Evolutionary conservation across 2,113 vertebrate species (phyloP).

Genomic region (Hemiprocne comata): DNA sequence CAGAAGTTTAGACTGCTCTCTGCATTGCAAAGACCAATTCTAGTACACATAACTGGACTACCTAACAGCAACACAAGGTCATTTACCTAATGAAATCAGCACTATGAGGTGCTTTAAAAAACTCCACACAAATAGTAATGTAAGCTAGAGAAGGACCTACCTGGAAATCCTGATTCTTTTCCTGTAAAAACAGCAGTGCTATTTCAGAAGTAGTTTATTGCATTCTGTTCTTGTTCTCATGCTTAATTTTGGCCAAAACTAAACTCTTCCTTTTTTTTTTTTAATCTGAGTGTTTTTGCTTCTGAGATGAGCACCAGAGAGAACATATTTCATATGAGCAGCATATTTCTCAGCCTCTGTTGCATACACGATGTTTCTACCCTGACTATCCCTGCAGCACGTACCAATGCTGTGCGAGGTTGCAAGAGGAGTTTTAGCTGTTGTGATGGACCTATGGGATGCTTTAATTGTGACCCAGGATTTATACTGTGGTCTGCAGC

Average conservation of each 20-base stretch:
- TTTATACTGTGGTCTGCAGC: not conserved
- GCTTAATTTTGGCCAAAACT: not conserved
- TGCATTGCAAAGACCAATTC: not conserved
- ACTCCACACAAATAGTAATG: fast-evolving
- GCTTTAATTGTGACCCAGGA: not conserved
- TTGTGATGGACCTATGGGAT: not conserved
- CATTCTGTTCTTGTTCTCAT: not conserved
- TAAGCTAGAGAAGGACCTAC: not conserved
- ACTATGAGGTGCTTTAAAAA: not conserved
- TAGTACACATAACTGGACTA: not conserved
- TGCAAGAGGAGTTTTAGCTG: not conserved
- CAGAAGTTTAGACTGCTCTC: not conserved
- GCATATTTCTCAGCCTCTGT: not conserved
- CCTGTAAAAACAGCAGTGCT: not conserved
- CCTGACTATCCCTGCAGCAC: not conserved
- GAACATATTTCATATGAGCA: not conserved
- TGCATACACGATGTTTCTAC: not conserved
- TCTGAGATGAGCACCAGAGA: not conserved
- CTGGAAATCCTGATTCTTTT: not conserved
- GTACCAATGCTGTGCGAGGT: fast-evolving
- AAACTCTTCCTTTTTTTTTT: not conserved
- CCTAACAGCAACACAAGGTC: not conserved
- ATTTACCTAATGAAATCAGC: not conserved
- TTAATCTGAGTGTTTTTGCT: not conserved
- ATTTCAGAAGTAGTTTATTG: not conserved